Evolutionary conservation across 2,888 invertebrate species (phyloP), one percentile per base, ranked within the genome.

Genomic region (Tuberolachnus salignus): DNA sequence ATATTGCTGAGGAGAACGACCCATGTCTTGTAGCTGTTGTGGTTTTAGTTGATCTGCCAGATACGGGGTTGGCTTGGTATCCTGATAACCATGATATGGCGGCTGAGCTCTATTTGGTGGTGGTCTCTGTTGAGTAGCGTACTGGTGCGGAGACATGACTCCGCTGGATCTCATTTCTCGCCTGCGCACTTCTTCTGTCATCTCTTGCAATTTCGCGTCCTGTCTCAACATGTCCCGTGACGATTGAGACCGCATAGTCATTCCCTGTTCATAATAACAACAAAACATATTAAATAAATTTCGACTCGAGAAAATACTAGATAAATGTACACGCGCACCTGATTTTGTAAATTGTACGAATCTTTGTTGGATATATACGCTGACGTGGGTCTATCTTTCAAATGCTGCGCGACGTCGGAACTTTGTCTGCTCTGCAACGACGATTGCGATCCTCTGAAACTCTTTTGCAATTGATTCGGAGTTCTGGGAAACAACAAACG

Each of bases 131-230:
- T 67, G 66, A 34, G 75, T 71, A 6, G 81, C 72, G 21, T 81
- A 81, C 42, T 80, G 81, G 21, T 80, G 72, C 1, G 80, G 81
- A 23, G 81, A 71, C 57, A 81, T 80, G 26, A 81, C 82, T 1
- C 83, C 61, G 53, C 67, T 84, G 2, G 85, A 86, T 13, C 87
- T 85, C 74, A 87, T 82, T 81, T 87, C 87, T 1, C 87, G 84
- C 70, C 84, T 82, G n/a, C 84, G 82, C 13, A 92, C 91, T 84
- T 94, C 93, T 84, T 94, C 93, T 3, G 92, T 90, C 92, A 94
- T 92, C 86, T 94, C 94, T 6, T 91, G 90, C 80, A 93, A 87
- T 84, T 93, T 86, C 42, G 85, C 85, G 82, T 85, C 88, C 81
- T 88, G 88, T 4, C 88, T 85, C 53, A 88, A 85, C 82, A 87